phyloP scores from a whole-genome alignment of 2,113 vertebrate genomes.

The Pholis gunnellus region DNA sequence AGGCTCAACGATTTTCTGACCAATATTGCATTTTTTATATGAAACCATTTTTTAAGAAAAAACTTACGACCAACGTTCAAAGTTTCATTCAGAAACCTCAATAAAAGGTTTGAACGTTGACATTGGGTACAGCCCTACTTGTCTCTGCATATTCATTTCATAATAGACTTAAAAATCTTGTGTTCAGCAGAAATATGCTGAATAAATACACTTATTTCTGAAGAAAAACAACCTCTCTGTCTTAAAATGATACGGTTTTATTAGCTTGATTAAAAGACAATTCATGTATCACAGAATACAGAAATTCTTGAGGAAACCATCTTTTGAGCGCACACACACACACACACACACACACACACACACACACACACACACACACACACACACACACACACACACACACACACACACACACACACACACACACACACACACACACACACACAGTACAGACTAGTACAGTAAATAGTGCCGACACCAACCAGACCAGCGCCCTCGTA shows the following conservation, averaged over 20 bases:
- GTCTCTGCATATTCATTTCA: not conserved
- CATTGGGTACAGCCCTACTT: not conserved
- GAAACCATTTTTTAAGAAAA: not conserved
- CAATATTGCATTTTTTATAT: not conserved
- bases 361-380: too few relatives aligned
- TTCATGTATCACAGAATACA: not conserved
- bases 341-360: too few relatives aligned
- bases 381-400: not conserved
- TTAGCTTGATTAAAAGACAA: not conserved
- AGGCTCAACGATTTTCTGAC: not conserved
- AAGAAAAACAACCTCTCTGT: not conserved
- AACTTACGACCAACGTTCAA: not conserved
- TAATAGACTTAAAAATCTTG: not conserved
- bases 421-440: too few relatives aligned
- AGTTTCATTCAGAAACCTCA: not conserved
- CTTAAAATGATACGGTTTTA: not conserved
- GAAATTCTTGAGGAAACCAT: not conserved
- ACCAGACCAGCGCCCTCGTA: not conserved
- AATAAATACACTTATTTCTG: not conserved
- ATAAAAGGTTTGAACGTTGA: not conserved
- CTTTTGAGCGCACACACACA: not conserved
- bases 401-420: too few relatives aligned
- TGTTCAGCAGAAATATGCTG: not conserved
- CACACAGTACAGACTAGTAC: not conserved
- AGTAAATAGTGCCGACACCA: not conserved